Evolutionary conservation across 2,888 invertebrate genomes (phyloP), one percentile per base, ranked within the genome.

Genomic region (Xanthorhoe spadicearia): DNA sequence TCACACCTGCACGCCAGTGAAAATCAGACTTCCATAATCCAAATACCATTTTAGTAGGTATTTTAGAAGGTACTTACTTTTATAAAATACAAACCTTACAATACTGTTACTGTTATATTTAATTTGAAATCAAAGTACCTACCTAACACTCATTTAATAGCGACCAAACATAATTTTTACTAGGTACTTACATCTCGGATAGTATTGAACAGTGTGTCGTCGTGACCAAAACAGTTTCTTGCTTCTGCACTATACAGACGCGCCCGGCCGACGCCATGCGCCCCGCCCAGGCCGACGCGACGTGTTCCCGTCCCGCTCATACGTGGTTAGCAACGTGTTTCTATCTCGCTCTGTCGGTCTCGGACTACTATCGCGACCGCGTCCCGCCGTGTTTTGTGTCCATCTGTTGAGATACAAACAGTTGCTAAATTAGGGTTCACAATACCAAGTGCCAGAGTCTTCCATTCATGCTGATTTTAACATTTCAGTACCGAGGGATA

Each of bases 241-340:
- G 63, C 63, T 64, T 48, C 48, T 64, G 35, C 55, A 56, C 61
- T 66, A 35, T 13, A 64, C 64, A 19, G 57, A 35, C 66, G 66
- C 66, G 66, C 59, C 62, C 58, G 48, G 66, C 48, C 58, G 66
- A 62, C 66, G 66, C 61, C 66, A 66, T 59, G 66, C 58, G 51
- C 67, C 67, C 56, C 46, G 52, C 52, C 49, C 60, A 38, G 51
- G n/a, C 52, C 13, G 53, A 18, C 49, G 49, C 35, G 54, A 49
- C 60, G 56, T 48, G 1, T 46, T 8, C 19, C 49, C 49, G 19
- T 17, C 49, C 48, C 61, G 35, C 54, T 43, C 60, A n/a, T 58
- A 43, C 46, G 19, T 15, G 48, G 13, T 4, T 15, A 15, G 46
- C 17, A 43, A 15, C 32, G 28, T 62, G 51, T 59, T 46, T 18